These are phyloP conservation scores for Brachionus koreanus DNA, from an alignment of 1,140 invertebrate genomes.

Conservation along the genomic window DNA sequence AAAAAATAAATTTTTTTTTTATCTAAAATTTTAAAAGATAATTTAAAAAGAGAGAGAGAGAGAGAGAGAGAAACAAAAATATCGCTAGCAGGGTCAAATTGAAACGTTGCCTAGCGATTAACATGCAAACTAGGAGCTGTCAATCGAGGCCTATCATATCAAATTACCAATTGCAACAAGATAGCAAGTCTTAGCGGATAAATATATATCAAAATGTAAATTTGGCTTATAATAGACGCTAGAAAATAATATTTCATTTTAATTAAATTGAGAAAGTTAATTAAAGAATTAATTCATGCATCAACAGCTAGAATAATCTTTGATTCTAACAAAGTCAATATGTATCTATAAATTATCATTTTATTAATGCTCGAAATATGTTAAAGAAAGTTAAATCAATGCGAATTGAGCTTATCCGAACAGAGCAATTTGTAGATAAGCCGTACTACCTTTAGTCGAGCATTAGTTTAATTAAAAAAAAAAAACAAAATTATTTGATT, in stretches of 20 bases:
- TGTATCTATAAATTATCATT: constrained; percentile 42
- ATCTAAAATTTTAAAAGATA: too few species aligned
- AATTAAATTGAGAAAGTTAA: constrained; percentile 35
- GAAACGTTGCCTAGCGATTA: neutral
- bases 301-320: constrained; percentile 37
- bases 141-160: neutral
- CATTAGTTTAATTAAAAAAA: constrained; percentile 22
- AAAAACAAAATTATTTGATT: neutral
- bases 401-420: neutral
- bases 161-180: neutral
- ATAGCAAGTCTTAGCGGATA: neutral
- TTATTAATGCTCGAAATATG: constrained; percentile 41
- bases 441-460: neutral
- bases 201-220: neutral
- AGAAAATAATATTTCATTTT: constrained; percentile 10
- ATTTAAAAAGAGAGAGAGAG: too few species aligned
- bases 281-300: constrained; percentile 43
- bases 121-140: neutral
- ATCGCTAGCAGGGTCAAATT: neutral
- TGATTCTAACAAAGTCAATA: neutral
- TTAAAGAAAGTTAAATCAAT: neutral
- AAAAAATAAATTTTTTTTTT: too few species aligned
- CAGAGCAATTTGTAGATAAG: neutral
- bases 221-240: neutral
- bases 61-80: neutral